Base-by-base conservation (phyloP, 2,113 vertebrate genomes). In the Burhinus bistriatus region DNA sequence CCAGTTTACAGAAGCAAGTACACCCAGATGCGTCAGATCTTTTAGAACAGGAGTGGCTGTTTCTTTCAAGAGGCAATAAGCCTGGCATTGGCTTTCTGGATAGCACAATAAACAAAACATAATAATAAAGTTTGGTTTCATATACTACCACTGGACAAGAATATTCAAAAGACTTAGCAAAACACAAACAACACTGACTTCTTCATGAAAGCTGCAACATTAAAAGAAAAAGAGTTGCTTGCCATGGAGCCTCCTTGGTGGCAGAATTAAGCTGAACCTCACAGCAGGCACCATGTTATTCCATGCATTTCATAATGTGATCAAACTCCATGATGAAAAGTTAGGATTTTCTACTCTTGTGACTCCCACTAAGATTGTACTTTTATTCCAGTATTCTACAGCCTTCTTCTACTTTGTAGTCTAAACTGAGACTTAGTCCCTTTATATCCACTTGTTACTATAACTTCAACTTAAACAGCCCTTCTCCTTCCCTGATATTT, bases 61-160 rank as follows among this genome's bases (percentile, higher is more conserved):
- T 76, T 97, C 97, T 97, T 98, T 91, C 73, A 99, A 93, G 54
- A 99, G 82, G 80, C 47, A 86, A 55, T 97, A 98, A 47, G 98
- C 97, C 76, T 98, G 98, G 73, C 95, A 97, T 1, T 99, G 98
- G 89, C 97, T 98, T 54, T 98, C 98, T 99, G 89, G 73, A 76
- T 40, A 97, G 94, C 83, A 93, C 25, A 96, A 88, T 44, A 57
- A 89, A 87, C 30, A 91, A 89, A 90, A 57, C 25, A 85, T 20
- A 23, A 7, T 19, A 71, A 55, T 21, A 38, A 34, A 34, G 8
- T 57, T 27, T 83, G 38, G 27, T 52, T 92, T 95, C 25, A 45
- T 22, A 32, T 38, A 38, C 14, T 42, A 34, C 6, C 54, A 12
- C 17, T 5, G 22, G 27, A 71, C 29, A 75, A 42, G 19, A 83